Evolutionary conservation across 2,888 invertebrate genomes (phyloP), one percentile per base, ranked within the genome.

Genomic region (Agriotes lineatus): DNA sequence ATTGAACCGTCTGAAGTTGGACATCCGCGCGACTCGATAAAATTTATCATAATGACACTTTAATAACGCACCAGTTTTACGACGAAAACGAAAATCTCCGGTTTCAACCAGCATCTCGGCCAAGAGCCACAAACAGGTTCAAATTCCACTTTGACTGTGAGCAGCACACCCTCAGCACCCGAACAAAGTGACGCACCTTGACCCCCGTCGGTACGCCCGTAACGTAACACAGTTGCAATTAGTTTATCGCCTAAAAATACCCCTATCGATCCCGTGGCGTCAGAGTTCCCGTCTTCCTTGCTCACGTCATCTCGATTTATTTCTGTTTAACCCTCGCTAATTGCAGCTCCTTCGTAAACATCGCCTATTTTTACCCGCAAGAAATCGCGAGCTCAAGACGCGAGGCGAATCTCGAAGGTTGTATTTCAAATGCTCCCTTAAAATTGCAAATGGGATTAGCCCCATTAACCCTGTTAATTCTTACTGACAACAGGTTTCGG

Each of bases 171-270:
- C 25, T 25, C 25, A 25, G 3, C 25, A 25, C 7, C n/a, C 16
- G 18, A 42, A 42, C 42, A 25, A 25, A 25, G 3, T 25, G 25
- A 25, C 7, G n/a, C 45, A 19, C 56, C 39, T 56, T 30, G 30
- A 52, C 52, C 56, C 56, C 56, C 22, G 37, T 35, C 20, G 39
- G 22, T 56, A 56, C 56, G n/a, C 12, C 25, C 37, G 20, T 33
- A 52, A 30, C 19, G 56, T 39, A 56, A 35, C 18, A 20, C 56
- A 56, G 39, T 56, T 12, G 22, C 12, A 37, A 56, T 56, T 56
- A 56, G 37, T 56, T 48, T 56, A 56, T 37, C 56, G 56, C 56
- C 56, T 56, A 56, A 56, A 56, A 56, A 56, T 56, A 56, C 39
- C 7, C n/a, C n/a, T n/a, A n/a, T n/a, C 56, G 39, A 37, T 56